Conservation (phyloP, 2,888 invertebrate genomes). For the Nomada fabriciana region DNA sequence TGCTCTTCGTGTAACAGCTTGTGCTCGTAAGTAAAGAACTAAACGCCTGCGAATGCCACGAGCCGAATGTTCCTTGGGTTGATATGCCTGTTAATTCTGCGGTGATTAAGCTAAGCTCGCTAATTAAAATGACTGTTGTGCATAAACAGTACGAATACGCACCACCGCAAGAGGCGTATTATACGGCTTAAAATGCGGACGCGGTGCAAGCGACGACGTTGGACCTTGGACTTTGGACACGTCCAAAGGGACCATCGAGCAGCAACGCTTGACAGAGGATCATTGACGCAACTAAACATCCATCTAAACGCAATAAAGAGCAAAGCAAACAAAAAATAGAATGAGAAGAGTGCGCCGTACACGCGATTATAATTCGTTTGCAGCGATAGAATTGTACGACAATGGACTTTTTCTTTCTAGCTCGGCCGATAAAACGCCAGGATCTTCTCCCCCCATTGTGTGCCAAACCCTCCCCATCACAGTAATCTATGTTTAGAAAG, state of each 20-base stretch:
- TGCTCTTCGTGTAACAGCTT: background rate
- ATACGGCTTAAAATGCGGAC: constrained; percentile 60
- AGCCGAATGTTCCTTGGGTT: background rate
- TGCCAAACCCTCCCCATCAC: constrained; percentile 28
- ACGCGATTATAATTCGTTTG: background rate
- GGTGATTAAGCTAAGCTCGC: background rate
- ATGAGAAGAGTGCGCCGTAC: background rate
- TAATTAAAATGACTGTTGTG: constrained; percentile 65
- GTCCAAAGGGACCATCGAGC: constrained; percentile 51
- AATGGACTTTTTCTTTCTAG: constrained; percentile 71
- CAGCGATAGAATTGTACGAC: constrained; percentile 29
- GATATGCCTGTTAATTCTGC: background rate
- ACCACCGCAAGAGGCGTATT: constrained; percentile 65
- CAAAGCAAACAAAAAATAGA: constrained; percentile 10
- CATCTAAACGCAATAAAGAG: constrained; percentile 5
- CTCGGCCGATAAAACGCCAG: constrained; percentile 66
- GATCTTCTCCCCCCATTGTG: constrained; percentile 26
- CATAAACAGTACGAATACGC: constrained; percentile 74
- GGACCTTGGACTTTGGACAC: constrained; percentile 58
- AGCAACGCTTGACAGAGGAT: constrained; percentile 59
- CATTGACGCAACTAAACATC: constrained; percentile 26
- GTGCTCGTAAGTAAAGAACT: background rate
- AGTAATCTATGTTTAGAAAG: constrained; percentile 27
- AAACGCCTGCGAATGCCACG: background rate
- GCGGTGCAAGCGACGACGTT: constrained; percentile 41